Conservation (phyloP, 2,797 vertebrate genomes). For the Mus caroli region DNA sequence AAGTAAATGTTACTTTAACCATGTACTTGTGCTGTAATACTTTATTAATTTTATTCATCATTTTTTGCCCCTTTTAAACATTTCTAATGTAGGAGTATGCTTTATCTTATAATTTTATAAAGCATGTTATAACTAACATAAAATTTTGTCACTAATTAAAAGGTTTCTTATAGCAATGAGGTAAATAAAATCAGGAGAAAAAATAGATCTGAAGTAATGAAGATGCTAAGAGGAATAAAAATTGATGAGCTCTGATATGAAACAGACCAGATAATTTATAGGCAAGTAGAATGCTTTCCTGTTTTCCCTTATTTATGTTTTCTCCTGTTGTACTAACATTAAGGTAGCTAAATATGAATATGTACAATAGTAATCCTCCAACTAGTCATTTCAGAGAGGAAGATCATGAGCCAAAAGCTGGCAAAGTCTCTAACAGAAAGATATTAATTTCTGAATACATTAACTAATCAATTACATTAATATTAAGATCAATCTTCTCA, state of each 20-base stretch:
- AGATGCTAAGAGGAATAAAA: background rate
- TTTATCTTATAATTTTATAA: constrained; percentile 12
- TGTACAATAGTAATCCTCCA: background rate
- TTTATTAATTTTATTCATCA: background rate
- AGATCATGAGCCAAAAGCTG: too few species aligned
- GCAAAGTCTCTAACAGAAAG: background rate
- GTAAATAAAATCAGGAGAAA: background rate
- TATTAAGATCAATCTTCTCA: background rate
- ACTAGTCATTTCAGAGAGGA: background rate
- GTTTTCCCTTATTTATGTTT: background rate
- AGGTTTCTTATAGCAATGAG: background rate
- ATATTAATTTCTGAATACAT: background rate
- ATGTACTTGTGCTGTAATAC: background rate
- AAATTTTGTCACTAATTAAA: background rate
- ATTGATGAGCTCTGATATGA: background rate
- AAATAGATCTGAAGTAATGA: background rate
- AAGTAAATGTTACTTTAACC: constrained; percentile 8
- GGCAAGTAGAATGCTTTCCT: background rate
- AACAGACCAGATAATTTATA: background rate
- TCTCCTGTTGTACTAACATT: background rate
- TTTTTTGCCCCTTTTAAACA: background rate
- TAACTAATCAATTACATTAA: background rate
- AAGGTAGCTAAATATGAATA: background rate
- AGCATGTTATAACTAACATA: background rate
- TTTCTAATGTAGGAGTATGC: background rate